Percentiles rank a stretch among this genome's conserved stretches.
phyloP scores from a whole-genome alignment of 2,113 vertebrate species.

The Nibea albiflora region DNA sequence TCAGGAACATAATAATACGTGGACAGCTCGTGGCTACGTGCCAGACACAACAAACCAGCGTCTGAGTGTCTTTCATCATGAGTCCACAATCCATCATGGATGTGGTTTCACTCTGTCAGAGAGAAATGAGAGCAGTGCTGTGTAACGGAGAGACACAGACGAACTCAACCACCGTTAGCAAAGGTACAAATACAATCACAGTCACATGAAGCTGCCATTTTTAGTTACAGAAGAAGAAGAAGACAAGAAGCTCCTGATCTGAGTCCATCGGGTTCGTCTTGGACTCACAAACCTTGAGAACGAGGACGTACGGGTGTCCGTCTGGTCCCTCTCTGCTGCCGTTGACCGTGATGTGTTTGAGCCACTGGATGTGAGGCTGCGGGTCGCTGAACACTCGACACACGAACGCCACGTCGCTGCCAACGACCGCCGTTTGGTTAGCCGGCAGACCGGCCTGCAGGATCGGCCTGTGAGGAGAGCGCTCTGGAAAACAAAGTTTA shows the following conservation, averaged over 20 bases:
- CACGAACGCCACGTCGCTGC: slow-evolving; percentile 90
- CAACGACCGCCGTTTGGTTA: slow-evolving; percentile 91
- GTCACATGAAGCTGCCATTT: neutral
- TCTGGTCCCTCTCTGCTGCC: slow-evolving; percentile 89
- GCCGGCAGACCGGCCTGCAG: slow-evolving; percentile 92
- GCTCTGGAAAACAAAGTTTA: slow-evolving; percentile 74
- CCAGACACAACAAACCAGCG: slow-evolving; percentile 3
- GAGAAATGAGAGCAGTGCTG: slow-evolving; percentile 1
- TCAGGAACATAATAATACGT: neutral
- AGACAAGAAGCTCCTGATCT: no score
- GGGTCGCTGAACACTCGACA: slow-evolving; percentile 95
- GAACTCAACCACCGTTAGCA: neutral
- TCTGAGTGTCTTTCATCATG: neutral
- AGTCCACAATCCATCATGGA: neutral
- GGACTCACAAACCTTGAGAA: slow-evolving; percentile 87
- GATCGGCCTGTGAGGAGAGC: slow-evolving; percentile 91
- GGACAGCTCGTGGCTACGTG: neutral
- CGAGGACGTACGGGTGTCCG: slow-evolving; percentile 89
- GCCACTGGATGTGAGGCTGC: slow-evolving; percentile 95
- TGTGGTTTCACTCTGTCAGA: slow-evolving; percentile 10
- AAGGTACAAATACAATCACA: neutral
- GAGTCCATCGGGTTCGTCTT: neutral
- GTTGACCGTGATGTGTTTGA: slow-evolving; percentile 92
- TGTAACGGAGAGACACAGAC: neutral
- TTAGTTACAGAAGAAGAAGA: neutral